Evolutionary conservation across 2,888 invertebrate species (phyloP).

Genomic region (Ecliptopera silaceata): DNA sequence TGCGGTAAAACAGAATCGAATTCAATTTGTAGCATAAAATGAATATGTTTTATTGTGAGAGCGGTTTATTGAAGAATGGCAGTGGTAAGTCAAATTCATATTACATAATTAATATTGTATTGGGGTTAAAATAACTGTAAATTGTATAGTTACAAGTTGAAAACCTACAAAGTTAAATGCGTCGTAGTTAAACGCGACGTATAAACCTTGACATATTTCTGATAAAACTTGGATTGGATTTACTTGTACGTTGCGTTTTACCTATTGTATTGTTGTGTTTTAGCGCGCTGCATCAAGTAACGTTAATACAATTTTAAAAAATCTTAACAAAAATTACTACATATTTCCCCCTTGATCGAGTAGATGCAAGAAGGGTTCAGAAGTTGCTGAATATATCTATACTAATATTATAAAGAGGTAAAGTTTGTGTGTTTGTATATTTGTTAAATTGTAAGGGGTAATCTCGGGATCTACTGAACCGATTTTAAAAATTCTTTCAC

Average conservation of each 20-base stretch:
- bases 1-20: conserved; percentile 36
- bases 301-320: not conserved
- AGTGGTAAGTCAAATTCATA: conserved; percentile 13
- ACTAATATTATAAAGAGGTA: no score
- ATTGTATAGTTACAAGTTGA: conserved; percentile 5
- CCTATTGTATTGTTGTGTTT: conserved; percentile 20
- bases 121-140: not conserved
- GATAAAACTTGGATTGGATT: conserved; percentile 36
- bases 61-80: not conserved
- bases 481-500: no score
- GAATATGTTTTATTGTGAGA: conserved; percentile 29
- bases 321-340: no score
- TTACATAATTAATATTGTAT: no score
- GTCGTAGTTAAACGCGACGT: conserved; percentile 28
- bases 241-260: conserved; percentile 12
- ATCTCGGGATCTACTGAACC: no score
- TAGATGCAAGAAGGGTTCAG: no score
- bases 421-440: no score
- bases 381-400: no score
- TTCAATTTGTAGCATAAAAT: conserved; percentile 39
- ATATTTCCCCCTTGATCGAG: no score
- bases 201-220: conserved; percentile 40
- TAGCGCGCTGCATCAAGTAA: conserved; percentile 18
- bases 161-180: conserved; percentile 21
- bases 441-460: no score